phyloP scores from a whole-genome alignment of 2,113 vertebrate species.

The Aspidoscelis tigris region DNA sequence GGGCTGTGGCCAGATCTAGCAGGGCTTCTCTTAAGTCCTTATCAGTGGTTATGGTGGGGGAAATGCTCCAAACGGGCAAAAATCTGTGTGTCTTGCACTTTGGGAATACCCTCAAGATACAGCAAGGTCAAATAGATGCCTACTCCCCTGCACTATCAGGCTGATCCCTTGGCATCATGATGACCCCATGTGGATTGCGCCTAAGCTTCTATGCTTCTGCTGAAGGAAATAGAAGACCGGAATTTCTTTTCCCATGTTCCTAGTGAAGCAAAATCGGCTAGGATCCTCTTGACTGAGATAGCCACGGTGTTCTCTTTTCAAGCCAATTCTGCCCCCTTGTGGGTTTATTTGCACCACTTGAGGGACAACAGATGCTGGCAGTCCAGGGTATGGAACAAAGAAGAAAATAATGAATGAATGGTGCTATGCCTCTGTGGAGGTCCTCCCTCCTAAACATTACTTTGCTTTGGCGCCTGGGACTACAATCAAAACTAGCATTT shows the following conservation, averaged over 20 bases:
- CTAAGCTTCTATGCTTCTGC: no score
- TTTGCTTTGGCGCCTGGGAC: conserved; percentile 47
- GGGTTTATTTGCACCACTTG: conserved; percentile 60
- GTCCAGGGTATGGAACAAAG: conserved; percentile 58
- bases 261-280: neutral
- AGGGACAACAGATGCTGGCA: conserved; percentile 64
- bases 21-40: no score
- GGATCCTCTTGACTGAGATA: conserved; percentile 62
- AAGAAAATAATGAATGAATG: conserved; percentile 62
- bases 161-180: no score
- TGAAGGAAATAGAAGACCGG: no score
- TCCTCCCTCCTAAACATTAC: neutral
- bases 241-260: neutral
- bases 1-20: no score
- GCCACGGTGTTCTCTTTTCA: conserved; percentile 60
- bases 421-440: conserved; percentile 52
- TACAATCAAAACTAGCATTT: conserved; percentile 29
- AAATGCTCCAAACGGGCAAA: no score
- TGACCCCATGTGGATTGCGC: no score
- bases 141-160: no score
- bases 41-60: no score
- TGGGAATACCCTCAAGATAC: no score
- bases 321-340: conserved; percentile 63
- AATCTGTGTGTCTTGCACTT: no score
- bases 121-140: no score